Base-by-base conservation (phyloP, 2,888 invertebrate species). In the Apamea epomidion region DNA sequence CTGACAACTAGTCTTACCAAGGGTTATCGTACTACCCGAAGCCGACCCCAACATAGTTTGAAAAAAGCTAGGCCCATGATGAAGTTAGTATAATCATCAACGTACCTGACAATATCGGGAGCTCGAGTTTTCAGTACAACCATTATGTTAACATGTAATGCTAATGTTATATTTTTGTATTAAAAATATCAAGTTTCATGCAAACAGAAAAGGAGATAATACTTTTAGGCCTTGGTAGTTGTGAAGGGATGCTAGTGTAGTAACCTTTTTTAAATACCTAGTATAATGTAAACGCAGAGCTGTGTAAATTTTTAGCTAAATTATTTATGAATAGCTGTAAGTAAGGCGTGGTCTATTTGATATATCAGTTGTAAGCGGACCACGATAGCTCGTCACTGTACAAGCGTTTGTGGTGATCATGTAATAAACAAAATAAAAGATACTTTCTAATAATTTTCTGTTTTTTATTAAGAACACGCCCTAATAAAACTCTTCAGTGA, bases 241-340 rank as follows among this genome's bases (percentile, higher is more conserved):
- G 71, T 80, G 80, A 85, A 85, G 82, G 80, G 75, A 89, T 78
- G 89, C 87, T 90, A 90, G 90, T 82, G 85, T 87, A 86, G 86
- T 84, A 83, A 81, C 64, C 67, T 87, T 87, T 82, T 87, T 87
- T 89, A 83, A 86, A 83, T 85, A 87, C 76, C 67, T 90, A 88
- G 83, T 88, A 60, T 90, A 88, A 86, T 90, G 85, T 91, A 91
- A 91, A 87, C 86, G 91, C 90, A 83, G 90, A 93, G 94, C 94
- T 94, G 93, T 96, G 94, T 96, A 95, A 91, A 94, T 93, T 92
- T 86, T 92, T 94, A 85, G 94, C 94, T 94, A 95, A 95, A 93
- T 96, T 96, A 96, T 96, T 96, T 96, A 96, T 96, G 93, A 90
- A 74, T 95, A 95, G 93, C 84, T 91, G 73, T 94, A 94, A 93